A percentile compares a stretch with the other conserved stretches of the same genome.
Evolutionary conservation across 92 coral and sea anemone species (phyloP).

Genomic region (Palythoa caribaeorum): DNA sequence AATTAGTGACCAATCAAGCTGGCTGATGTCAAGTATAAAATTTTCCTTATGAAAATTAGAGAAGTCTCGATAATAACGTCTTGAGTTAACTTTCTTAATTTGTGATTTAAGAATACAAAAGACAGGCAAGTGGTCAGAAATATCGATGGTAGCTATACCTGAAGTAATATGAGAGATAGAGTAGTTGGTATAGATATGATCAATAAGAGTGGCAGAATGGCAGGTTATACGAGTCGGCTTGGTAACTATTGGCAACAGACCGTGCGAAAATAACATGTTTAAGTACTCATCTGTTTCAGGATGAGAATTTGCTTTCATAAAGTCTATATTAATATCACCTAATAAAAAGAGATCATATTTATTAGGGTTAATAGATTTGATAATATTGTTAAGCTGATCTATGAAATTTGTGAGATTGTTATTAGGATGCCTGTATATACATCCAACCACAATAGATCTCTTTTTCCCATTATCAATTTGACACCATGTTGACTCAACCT

Average conservation of each 20-base stretch:
- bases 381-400: constrained; percentile 25
- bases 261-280: constrained; percentile 24
- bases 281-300: constrained; percentile 28
- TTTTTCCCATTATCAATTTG: constrained; percentile 20
- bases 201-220: constrained; percentile 36
- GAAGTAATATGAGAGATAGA: neutral
- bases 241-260: constrained; percentile 31
- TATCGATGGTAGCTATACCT: constrained; percentile 28
- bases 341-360: constrained; percentile 16
- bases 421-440: constrained; percentile 35
- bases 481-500: constrained; percentile 36
- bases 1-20: neutral
- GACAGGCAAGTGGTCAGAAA: constrained; percentile 47
- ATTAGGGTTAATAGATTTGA: constrained; percentile 14
- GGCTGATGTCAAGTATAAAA: neutral
- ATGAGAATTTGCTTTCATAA: neutral
- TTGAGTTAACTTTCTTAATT: neutral
- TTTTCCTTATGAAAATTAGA: constrained; percentile 2
- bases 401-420: neutral
- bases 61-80: constrained; percentile 12
- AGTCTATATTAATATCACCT: constrained; percentile 11
- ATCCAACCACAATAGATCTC: constrained; percentile 29
- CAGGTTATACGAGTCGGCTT: constrained; percentile 39
- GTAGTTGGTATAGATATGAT: constrained; percentile 49
- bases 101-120: constrained; percentile 2